phyloP scores from a whole-genome alignment of 2,113 vertebrate genomes.

The Cromileptes altivelis region DNA sequence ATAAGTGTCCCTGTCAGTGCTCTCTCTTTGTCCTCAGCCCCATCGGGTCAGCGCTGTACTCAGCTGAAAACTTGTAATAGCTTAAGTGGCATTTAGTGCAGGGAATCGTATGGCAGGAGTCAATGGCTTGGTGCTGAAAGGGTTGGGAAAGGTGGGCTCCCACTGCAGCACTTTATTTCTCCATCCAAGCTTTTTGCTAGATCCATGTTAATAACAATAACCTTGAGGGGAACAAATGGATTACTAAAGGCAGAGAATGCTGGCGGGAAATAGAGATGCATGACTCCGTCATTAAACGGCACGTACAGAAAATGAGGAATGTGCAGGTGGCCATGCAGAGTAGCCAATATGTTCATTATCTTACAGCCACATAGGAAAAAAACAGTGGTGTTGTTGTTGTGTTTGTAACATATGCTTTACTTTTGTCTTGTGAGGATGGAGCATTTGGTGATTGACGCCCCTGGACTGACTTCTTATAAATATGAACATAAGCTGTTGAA shows the following conservation, averaged over 20 bases:
- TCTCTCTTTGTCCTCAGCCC: constrained; percentile 78
- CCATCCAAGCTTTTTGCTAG: constrained; percentile 71
- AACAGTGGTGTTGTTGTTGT: neutral
- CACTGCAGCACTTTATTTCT: constrained; percentile 81
- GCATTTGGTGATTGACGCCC: constrained; percentile 45
- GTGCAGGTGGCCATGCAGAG: constrained; percentile 17
- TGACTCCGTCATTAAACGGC: constrained; percentile 51
- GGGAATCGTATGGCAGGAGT: constrained; percentile 81
- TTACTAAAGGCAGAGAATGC: constrained; percentile 67
- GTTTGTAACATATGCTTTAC: neutral
- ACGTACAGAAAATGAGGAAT: neutral
- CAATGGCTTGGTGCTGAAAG: constrained; percentile 82
- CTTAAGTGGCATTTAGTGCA: constrained; percentile 87
- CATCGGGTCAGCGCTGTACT: constrained; percentile 76
- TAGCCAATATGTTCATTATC: constrained; percentile 25
- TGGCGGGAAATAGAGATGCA: constrained; percentile 54
- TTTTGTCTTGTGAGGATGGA: constrained; percentile 9
- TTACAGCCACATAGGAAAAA: constrained; percentile 1
- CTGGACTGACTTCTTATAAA: constrained; percentile 5
- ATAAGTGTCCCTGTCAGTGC: constrained; percentile 74
- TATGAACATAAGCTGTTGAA: constrained; percentile 15
- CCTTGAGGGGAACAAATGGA: constrained; percentile 84
- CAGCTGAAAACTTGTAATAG: constrained; percentile 85
- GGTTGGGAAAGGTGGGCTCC: constrained; percentile 79
- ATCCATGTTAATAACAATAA: constrained; percentile 82